These are phyloP conservation scores for Steinernema hermaphroditum DNA, from an alignment of 2,888 invertebrate species.

Conservation along the genomic window DNA sequence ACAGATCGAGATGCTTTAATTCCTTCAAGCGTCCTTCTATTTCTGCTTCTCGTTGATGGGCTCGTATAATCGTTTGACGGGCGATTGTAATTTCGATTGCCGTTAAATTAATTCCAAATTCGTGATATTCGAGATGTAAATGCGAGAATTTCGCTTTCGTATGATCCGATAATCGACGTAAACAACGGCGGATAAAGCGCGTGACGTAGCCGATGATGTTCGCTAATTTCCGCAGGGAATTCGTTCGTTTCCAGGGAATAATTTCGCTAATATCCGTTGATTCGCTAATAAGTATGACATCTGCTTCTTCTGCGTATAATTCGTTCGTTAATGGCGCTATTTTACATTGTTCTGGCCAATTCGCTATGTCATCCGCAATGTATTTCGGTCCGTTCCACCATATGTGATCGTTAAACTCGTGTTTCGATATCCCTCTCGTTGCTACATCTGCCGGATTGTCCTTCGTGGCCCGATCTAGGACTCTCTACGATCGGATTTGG, in stretches of 20 bases:
- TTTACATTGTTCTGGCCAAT: too few species aligned
- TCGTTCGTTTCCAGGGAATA: not conserved
- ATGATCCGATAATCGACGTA: not conserved
- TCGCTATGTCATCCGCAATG: too few species aligned
- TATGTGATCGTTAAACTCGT: too few species aligned
- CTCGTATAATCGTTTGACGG: not conserved
- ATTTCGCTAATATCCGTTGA: not conserved
- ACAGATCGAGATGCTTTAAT: too few species aligned
- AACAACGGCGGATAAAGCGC: not conserved
- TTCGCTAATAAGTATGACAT: not conserved
- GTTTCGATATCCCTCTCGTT: too few species aligned
- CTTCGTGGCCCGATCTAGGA: too few species aligned
- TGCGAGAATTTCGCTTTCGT: not conserved
- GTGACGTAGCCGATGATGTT: not conserved
- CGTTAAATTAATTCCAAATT: not conserved
- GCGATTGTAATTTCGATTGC: not conserved
- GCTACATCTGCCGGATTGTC: too few species aligned
- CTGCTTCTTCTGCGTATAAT: not conserved
- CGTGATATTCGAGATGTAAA: not conserved
- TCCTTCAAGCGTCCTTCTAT: not conserved
- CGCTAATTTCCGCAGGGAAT: not conserved
- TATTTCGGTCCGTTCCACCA: too few species aligned
- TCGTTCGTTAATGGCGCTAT: too few species aligned
- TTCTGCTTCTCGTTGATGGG: not conserved
- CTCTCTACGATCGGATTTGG: too few species aligned